These are phyloP conservation scores for Muntiacus reevesi DNA, from an alignment of 2,113 vertebrate species.

Conservation along the genomic window DNA sequence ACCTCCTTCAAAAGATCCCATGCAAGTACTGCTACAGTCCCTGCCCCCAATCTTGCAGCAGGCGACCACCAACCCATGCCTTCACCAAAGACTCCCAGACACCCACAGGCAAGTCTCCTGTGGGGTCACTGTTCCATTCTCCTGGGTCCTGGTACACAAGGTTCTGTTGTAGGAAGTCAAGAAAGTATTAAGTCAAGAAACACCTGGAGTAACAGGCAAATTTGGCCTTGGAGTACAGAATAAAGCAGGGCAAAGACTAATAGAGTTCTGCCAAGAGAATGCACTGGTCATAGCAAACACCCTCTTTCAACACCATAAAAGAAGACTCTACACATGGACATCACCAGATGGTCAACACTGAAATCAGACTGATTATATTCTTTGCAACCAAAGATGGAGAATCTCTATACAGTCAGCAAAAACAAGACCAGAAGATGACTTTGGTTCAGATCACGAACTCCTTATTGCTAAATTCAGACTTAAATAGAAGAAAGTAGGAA, in stretches of 20 bases:
- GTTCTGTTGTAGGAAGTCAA: too few species aligned
- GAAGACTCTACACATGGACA: background rate
- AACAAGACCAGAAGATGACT: background rate
- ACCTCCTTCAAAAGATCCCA: too few species aligned
- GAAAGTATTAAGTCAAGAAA: too few species aligned
- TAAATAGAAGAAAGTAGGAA: background rate
- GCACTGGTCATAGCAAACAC: background rate
- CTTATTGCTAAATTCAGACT: background rate
- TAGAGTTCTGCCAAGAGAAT: background rate
- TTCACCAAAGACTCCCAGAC: too few species aligned
- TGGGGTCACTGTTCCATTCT: too few species aligned
- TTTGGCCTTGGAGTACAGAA: background rate
- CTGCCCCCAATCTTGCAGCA: too few species aligned
- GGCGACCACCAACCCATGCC: too few species aligned
- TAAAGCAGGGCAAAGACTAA: background rate
- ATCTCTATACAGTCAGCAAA: background rate
- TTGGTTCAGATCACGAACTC: background rate
- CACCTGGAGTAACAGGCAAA: too few species aligned
- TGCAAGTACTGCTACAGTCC: too few species aligned
- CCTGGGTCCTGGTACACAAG: too few species aligned
- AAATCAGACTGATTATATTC: background rate
- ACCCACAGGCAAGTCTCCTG: too few species aligned
- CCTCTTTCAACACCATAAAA: background rate
- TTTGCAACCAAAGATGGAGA: background rate
- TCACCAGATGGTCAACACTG: background rate